Evolutionary conservation across 1,140 invertebrate genomes (phyloP).

Genomic region (Hyposmocoma kahamanoa): DNA sequence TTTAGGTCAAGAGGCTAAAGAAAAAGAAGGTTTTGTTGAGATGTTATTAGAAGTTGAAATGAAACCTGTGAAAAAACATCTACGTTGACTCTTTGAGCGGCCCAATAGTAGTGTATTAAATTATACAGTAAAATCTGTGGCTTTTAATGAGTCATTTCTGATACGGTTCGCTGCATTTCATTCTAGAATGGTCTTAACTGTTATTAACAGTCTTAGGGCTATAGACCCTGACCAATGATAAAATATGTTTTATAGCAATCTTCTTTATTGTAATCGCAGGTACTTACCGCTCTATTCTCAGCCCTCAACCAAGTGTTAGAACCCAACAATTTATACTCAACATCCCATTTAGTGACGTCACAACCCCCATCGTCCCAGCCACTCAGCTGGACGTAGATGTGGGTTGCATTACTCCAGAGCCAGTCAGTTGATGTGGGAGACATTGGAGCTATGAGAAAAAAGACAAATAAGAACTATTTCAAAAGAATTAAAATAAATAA

Average conservation of each 20-base stretch:
- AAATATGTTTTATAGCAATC: too few relatives aligned
- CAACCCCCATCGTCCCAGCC: constrained; percentile 67
- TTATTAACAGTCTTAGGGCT: too few relatives aligned
- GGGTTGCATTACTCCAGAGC: constrained; percentile 67
- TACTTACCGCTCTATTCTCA: constrained; percentile 59
- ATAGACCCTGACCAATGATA: too few relatives aligned
- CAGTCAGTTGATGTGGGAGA: constrained; percentile 59
- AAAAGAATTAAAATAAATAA: not conserved
- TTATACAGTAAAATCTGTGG: too few relatives aligned
- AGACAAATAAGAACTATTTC: too few relatives aligned
- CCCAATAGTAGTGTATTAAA: too few relatives aligned
- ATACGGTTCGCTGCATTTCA: too few relatives aligned
- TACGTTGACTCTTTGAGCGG: too few relatives aligned
- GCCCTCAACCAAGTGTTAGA: constrained; percentile 54
- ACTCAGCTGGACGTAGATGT: constrained; percentile 60
- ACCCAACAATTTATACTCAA: constrained; percentile 57
- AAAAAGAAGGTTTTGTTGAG: constrained; percentile 2
- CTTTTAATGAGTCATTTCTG: too few relatives aligned
- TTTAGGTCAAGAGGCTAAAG: constrained; percentile 38
- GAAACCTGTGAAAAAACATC: too few relatives aligned
- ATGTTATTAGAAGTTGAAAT: not conserved
- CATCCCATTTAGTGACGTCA: constrained; percentile 62
- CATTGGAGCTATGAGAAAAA: constrained; percentile 38
- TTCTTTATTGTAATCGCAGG: too few relatives aligned
- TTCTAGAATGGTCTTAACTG: too few relatives aligned